Base-by-base conservation (phyloP, 2,888 invertebrate species). In the Candidula unifasciata region DNA sequence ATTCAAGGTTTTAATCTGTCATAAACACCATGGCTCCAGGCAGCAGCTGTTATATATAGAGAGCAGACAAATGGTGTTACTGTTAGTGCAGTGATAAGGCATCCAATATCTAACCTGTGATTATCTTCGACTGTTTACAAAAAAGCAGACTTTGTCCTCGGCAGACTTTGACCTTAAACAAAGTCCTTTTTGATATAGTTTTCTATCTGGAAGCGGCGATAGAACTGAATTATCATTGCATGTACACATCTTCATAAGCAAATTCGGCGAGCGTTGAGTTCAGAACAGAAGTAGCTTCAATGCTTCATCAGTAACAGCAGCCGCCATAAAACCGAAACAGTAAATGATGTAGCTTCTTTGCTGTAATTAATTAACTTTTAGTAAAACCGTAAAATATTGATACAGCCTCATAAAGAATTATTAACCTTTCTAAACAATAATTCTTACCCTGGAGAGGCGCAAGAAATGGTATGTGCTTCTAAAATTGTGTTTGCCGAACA, bases 401-500 rank as follows among this genome's bases (percentile, higher is more conserved):
- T 13, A 44, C 0, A 44, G 44, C 44, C 8, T 44, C 44, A 13
- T 44, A 44, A 44, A 10, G 44, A 44, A 44, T 13, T 10, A 44
- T 10, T 44, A 44, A 44, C 44, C 27, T 13, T 13, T 54, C 6
- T 21, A 54, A 74, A 74, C 27, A 30, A 30, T 54, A 27, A 54
- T 54, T 3, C 66, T 44, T 82, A 82, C 82, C 44, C 24, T 54
- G 27, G 60, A 13, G 16, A 82, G 13, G 33, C 71, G 74, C 10
- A 30, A 37, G 27, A 44, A 60, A 44, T 13, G 54, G 30, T n/a
- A 18, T n/a, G 82, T 30, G 44, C 64, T 82, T 27, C 44, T 60
- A 64, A 44, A 74, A 30, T 52, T 30, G 13, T 77, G 54, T 52
- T 83, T 78, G 66, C 81, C 83, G 33, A 24, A 24, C 54, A 71